Evolutionary conservation across 2,888 invertebrate genomes (phyloP), one percentile per base, ranked within the genome.

Genomic region (Achlya flavicornis): DNA sequence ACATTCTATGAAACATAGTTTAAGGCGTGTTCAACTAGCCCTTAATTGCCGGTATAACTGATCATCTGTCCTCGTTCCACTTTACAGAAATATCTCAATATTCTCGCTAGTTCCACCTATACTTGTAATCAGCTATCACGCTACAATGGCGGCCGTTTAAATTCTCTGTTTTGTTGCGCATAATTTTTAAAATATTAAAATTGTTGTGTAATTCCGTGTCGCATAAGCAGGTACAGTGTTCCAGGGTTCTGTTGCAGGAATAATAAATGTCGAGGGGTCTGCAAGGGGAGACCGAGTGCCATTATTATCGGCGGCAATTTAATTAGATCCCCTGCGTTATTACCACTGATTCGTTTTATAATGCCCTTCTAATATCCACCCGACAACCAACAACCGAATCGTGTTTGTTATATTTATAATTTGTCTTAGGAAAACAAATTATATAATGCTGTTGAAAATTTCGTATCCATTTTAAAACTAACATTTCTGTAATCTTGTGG

Each of bases 301-400:
- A 91, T 93, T 93, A 93, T 93, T 91, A 92, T 91, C 85, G 91
- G 91, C 86, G 88, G 91, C 92, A 92, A 93, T 93, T 93, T 92
- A 93, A 93, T 93, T 93, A 93, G 90, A 92, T 88, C 90, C 92
- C 91, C 90, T 86, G 81, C 88, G 85, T 87, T 92, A 93, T 90
- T 91, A 90, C 91, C 88, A 87, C 90, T 90, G 92, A 93, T 92
- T 92, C 90, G 86, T 89, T 90, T 88, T 90, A 87, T 90, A 93
- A 91, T 90, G 83, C 86, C 85, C 81, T 81, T 86, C 87, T 91
- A 88, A 91, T 89, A 87, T 79, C 84, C 78, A 79, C 74, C 80
- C 79, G 63, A 63, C 61, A 63, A 60, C 68, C 63, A 63, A 70
- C 77, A 72, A 78, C 71, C 80, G 80, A 79, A 64, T 74, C 63